A percentile compares a stretch with the other conserved stretches of the same genome.
phyloP scores from a whole-genome alignment of 1,140 invertebrate genomes.

The Bombus superbus region DNA sequence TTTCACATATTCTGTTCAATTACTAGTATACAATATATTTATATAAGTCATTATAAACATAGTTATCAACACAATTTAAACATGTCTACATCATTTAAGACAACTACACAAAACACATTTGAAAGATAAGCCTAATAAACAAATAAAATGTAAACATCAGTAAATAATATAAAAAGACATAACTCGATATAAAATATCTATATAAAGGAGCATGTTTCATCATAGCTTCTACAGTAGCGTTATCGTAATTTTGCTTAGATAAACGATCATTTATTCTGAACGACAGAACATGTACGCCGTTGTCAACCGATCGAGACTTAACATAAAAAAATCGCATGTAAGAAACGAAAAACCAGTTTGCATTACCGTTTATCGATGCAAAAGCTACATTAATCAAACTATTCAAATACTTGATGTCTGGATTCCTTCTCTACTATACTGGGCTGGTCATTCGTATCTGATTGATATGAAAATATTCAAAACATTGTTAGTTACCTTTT shows the following conservation, averaged over 20 bases:
- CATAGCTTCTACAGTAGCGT: not conserved
- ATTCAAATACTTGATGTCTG: not conserved
- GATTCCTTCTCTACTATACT: not conserved
- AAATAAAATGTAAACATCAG: too few species aligned
- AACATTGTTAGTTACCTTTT: not conserved
- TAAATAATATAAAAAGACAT: too few species aligned
- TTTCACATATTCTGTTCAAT: not conserved
- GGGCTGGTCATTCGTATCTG: not conserved
- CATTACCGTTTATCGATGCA: not conserved
- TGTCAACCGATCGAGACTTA: not conserved
- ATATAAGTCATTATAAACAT: not conserved
- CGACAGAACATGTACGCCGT: not conserved
- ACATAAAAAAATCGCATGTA: not conserved
- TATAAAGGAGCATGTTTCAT: not conserved
- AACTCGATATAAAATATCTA: not conserved
- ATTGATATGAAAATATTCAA: not conserved
- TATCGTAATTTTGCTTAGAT: not conserved
- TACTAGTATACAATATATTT: not conserved
- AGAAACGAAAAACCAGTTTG: slow-evolving; percentile 24
- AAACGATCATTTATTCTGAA: not conserved
- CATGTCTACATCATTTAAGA: too few species aligned
- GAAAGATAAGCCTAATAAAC: too few species aligned
- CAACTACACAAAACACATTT: too few species aligned
- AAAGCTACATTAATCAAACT: slow-evolving; percentile 28
- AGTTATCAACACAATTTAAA: not conserved